Conservation (phyloP, 2,113 vertebrate species). For the Apodemus speciosus region DNA sequence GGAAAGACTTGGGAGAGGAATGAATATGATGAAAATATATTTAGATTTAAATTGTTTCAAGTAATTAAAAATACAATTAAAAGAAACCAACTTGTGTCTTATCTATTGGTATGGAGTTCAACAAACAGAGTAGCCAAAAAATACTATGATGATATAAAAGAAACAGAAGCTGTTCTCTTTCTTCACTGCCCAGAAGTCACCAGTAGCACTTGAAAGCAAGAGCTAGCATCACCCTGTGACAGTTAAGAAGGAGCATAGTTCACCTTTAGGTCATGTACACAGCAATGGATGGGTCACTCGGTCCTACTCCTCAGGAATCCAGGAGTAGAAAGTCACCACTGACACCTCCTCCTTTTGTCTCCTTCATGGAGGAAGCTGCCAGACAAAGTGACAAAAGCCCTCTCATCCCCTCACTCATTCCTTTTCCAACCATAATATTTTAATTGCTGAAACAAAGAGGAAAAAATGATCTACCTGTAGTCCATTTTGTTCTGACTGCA, state of each 20-base stretch:
- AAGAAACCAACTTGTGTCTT: background rate
- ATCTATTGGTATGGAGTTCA: background rate
- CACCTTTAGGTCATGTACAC: background rate
- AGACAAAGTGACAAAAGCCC: background rate
- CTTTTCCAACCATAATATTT: background rate
- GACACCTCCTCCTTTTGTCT: background rate
- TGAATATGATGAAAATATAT: background rate
- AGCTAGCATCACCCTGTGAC: fast-evolving
- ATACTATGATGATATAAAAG: background rate
- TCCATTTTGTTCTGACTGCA: background rate
- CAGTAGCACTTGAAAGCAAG: background rate
- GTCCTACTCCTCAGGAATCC: background rate
- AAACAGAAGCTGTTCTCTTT: background rate
- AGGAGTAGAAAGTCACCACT: background rate
- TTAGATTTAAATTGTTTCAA: background rate
- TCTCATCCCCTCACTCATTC: background rate
- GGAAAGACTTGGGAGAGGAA: background rate
- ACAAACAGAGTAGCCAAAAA: background rate
- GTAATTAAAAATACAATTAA: background rate
- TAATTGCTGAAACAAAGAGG: background rate
- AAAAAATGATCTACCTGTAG: background rate
- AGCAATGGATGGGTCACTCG: fast-evolving
- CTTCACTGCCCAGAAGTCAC: background rate
- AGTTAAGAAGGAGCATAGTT: background rate
- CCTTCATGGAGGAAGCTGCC: background rate